These are phyloP conservation scores for Crocodylus rhombifer DNA, from an alignment of 2,797 vertebrate genomes.

Conservation along the genomic window DNA sequence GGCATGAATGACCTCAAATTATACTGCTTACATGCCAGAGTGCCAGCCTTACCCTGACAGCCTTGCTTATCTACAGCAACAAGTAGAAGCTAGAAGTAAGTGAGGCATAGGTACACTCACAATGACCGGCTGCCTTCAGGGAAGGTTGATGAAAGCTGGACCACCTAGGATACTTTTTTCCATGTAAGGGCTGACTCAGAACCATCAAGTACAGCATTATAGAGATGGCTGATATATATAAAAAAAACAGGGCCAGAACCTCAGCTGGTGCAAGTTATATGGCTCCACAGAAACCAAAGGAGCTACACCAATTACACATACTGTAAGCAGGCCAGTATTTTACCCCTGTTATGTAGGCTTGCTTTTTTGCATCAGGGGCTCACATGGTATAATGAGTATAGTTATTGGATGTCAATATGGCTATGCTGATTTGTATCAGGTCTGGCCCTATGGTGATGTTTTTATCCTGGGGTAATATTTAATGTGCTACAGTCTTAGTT, in stretches of 20 bases:
- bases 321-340: neutral
- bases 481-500: no score
- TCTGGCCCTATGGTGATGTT: no score
- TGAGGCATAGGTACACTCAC: neutral
- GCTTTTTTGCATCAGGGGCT: neutral
- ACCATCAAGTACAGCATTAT: neutral
- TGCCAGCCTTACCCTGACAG: neutral
- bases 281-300: neutral
- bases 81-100: neutral
- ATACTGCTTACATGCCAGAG: neutral
- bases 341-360: neutral
- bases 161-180: neutral
- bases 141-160: neutral
- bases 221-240: neutral
- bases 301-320: neutral
- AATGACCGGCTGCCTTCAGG: neutral
- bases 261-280: rapidly evolving
- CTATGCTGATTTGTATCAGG: neutral
- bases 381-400: neutral
- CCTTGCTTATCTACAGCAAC: neutral
- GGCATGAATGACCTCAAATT: no score
- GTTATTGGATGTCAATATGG: neutral
- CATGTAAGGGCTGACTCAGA: neutral
- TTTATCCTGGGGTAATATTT: no score
- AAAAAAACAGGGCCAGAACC: neutral